phyloP scores from a whole-genome alignment of 2,888 invertebrate genomes.

The Allophyes oxyacanthae region DNA sequence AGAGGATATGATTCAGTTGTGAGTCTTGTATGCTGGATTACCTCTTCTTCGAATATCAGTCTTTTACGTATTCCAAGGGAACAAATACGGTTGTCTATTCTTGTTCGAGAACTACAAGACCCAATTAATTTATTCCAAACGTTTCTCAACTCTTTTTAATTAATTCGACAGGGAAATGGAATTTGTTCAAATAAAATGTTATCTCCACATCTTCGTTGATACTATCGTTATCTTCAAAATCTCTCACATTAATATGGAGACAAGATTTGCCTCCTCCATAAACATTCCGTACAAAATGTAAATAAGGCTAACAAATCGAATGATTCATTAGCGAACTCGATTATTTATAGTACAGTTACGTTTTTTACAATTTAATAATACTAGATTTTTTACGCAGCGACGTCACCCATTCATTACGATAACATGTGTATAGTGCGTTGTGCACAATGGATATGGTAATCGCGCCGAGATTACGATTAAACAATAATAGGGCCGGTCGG shows the following conservation, averaged over 20 bases:
- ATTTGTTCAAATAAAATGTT: constrained; percentile 25
- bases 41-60: too few relatives aligned
- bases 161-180: constrained; percentile 16
- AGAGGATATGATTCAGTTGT: too few relatives aligned
- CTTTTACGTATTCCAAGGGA: too few relatives aligned
- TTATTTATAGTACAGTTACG: constrained; percentile 22
- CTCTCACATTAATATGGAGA: constrained; percentile 25
- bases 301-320: constrained; percentile 27
- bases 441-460: constrained; percentile 85
- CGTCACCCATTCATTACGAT: constrained; percentile 76
- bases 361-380: constrained; percentile 49
- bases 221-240: constrained; percentile 23
- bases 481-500: constrained; percentile 74
- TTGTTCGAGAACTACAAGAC: background rate
- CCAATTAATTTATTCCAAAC: background rate
- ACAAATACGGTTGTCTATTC: background rate
- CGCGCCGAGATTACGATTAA: constrained; percentile 81
- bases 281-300: constrained; percentile 20
- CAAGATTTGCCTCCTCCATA: constrained; percentile 6
- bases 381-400: constrained; percentile 49
- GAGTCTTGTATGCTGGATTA: too few relatives aligned
- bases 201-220: constrained; percentile 12
- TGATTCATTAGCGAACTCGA: constrained; percentile 10
- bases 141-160: constrained; percentile 14
- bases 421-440: constrained; percentile 73